These are phyloP conservation scores for Arnoldichthys spilopterus DNA, from an alignment of 2,797 vertebrate species.

Conservation along the genomic window DNA sequence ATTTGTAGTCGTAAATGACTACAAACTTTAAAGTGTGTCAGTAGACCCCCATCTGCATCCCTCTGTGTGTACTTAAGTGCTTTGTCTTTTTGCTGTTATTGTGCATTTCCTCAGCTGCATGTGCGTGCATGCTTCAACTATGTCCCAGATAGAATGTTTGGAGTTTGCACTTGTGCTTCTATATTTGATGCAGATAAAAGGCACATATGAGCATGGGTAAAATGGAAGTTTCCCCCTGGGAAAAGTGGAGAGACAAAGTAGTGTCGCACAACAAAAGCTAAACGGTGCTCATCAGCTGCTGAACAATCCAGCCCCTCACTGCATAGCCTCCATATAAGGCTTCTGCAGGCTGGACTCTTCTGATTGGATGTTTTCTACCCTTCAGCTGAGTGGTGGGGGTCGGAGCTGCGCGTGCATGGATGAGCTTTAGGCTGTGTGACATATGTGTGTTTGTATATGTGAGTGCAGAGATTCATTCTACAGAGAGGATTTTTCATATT, in stretches of 20 bases:
- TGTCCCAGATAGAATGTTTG: conserved; percentile 20
- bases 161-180: neutral
- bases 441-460: conserved; percentile 35
- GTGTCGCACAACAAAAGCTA: conserved; percentile 48
- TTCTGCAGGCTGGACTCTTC: conserved; percentile 29
- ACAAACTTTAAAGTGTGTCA: neutral
- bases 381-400: conserved; percentile 46
- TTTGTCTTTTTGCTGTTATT: neutral
- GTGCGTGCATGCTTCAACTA: neutral
- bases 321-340: conserved; percentile 59
- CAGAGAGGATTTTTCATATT: neutral
- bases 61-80: neutral
- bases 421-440: conserved; percentile 42
- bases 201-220: neutral
- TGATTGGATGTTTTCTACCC: conserved; percentile 55
- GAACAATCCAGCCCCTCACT: conserved; percentile 37
- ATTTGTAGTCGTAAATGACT: neutral
- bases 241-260: conserved; percentile 7
- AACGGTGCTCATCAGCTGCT: conserved; percentile 45
- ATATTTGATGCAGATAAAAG: conserved; percentile 19
- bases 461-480: conserved; percentile 7
- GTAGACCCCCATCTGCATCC: neutral
- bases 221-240: conserved; percentile 15
- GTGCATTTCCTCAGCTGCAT: neutral
- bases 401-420: conserved; percentile 31